Percentiles rank a stretch among this genome's conserved stretches.
Evolutionary conservation across 2,888 invertebrate species (phyloP).

Genomic region (Chironomus riparius): DNA sequence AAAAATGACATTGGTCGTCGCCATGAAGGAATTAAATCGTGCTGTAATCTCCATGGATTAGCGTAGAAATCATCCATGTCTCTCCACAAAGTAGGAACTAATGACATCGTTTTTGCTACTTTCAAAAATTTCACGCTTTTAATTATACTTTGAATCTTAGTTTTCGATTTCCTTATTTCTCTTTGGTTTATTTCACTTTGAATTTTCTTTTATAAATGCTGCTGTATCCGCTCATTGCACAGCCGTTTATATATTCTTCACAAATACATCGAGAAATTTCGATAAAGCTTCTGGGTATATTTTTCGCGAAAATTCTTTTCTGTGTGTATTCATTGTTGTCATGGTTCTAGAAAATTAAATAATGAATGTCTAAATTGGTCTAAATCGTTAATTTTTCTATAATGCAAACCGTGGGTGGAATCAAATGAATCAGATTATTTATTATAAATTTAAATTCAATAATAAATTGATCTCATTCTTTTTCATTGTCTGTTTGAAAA

Average conservation of each 20-base stretch:
- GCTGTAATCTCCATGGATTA: background rate
- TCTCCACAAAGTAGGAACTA: background rate
- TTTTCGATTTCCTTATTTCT: background rate
- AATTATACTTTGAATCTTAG: background rate
- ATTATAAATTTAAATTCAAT: too few relatives aligned
- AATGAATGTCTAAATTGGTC: too few relatives aligned
- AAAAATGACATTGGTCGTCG: background rate
- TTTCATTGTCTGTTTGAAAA: too few relatives aligned
- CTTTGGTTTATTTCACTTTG: background rate
- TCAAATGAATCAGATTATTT: too few relatives aligned
- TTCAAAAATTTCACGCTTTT: background rate
- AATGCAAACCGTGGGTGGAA: background rate
- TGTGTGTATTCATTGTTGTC: background rate
- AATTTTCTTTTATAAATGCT: background rate
- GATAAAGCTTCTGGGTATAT: background rate
- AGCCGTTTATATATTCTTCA: background rate
- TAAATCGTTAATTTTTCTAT: too few relatives aligned
- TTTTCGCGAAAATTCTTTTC: background rate
- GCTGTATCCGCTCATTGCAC: background rate
- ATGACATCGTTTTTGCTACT: background rate
- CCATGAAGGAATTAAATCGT: background rate
- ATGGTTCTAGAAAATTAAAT: background rate
- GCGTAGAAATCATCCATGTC: background rate
- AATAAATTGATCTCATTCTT: too few relatives aligned
- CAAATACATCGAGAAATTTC: background rate